Base-by-base conservation (phyloP, 2,888 invertebrate species). In the Antitype chi region DNA sequence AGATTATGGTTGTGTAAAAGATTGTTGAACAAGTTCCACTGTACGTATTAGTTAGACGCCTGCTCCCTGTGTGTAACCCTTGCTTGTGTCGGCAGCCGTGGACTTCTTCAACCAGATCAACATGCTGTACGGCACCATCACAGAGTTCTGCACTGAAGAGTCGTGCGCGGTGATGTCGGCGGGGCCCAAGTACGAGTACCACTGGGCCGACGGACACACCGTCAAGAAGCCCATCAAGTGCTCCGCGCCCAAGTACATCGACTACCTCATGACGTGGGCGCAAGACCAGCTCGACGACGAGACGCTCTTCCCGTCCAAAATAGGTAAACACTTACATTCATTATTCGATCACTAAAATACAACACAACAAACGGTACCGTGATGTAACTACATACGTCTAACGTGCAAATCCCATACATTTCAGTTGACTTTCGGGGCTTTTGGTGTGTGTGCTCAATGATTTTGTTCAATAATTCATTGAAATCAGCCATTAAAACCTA, bases 61-160 rank as follows among this genome's bases (percentile, higher is more conserved):
- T 71, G 43, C 20, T 47, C 9, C n/a, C 2, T 17, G 17, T 79
- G 70, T 47, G 15, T 77, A 43, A 77, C 47, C 1, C 7, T 49
- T 2, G n/a, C 28, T 59, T 74, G 53, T 74, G 60, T 79, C 97
- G 97, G 62, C 96, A 99, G 99, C 99, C 91, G 99, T 99, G 84
- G 99, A 99, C 97, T 99, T 99, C 96, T 99, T 99, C 97, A 99
- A 99, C 96, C 99, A 99, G 97, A 99, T 99, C 93, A 99, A 99
- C 96, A 99, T 99, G 99, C 97, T 99, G 85, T 99, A 99, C 92
- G 99, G 99, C 71, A 99, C 99, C 52, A 99, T 99, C 91, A 99
- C 99, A n/a, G 99, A 99, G 96, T 99, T 99, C 96, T 99, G 99
- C 94, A 99, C 99, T 7, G 99, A 99, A 94, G 99, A 99, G 91